Evolutionary conservation across 2,888 invertebrate genomes (phyloP).

Genomic region (Thumatha senex): DNA sequence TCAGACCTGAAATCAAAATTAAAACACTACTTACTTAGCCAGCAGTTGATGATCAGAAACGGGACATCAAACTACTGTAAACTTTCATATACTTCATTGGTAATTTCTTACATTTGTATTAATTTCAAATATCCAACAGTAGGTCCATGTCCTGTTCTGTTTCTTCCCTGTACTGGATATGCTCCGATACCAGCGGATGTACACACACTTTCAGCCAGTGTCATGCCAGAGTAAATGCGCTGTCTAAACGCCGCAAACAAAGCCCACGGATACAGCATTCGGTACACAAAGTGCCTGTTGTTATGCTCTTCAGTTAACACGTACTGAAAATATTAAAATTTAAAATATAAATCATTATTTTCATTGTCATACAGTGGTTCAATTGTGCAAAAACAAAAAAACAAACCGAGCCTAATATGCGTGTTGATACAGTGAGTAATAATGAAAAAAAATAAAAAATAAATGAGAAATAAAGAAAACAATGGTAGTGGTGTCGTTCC

Average conservation of each 20-base stretch:
- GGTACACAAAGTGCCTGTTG: conserved; percentile 88
- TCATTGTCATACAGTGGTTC: too few species aligned
- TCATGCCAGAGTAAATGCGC: conserved; percentile 95
- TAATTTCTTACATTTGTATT: conserved; percentile 78
- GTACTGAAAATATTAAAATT: conserved; percentile 83
- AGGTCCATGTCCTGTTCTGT: conserved; percentile 94
- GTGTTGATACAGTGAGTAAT: too few species aligned
- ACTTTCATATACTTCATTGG: too few species aligned
- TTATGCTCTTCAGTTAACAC: conserved; percentile 90
- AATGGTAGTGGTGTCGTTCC: too few species aligned
- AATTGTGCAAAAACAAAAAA: too few species aligned
- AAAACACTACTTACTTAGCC: too few species aligned
- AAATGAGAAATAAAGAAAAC: too few species aligned
- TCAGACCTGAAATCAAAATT: conserved; percentile 53
- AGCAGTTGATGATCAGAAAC: too few species aligned
- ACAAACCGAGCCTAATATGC: too few species aligned
- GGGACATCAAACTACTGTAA: too few species aligned
- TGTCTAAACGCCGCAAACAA: conserved; percentile 94
- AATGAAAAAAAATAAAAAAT: too few species aligned
- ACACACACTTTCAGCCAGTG: conserved; percentile 96
- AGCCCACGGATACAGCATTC: conserved; percentile 93
- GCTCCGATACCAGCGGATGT: conserved; percentile 95
- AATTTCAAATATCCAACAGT: conserved; percentile 86
- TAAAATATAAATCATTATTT: not conserved
- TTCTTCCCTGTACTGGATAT: conserved; percentile 89